Evolutionary conservation across 2,888 invertebrate species (phyloP).

Genomic region (Ochropleura leucogaster): DNA sequence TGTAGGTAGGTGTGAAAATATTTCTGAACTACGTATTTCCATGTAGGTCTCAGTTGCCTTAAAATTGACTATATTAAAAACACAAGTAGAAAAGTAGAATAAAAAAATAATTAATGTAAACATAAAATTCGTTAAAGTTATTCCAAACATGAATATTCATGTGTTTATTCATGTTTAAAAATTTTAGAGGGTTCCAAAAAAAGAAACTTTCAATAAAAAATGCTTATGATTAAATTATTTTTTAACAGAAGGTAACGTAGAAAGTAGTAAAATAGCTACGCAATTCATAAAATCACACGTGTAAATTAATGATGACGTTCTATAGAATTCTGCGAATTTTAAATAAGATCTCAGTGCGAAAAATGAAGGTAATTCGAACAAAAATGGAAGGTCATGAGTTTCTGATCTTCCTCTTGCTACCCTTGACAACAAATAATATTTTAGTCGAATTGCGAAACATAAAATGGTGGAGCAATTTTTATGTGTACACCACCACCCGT

Average conservation of each 20-base stretch:
- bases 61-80: neutral
- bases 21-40: neutral
- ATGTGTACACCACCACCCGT: conserved; percentile 36
- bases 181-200: neutral
- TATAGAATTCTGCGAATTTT: neutral
- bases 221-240: neutral
- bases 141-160: neutral
- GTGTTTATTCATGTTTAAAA: neutral
- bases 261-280: conserved; percentile 26
- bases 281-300: conserved; percentile 56
- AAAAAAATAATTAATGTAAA: neutral
- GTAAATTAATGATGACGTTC: conserved; percentile 26
- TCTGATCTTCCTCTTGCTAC: conserved; percentile 2
- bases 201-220: neutral
- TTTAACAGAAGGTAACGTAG: neutral
- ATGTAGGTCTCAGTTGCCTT: too few species aligned
- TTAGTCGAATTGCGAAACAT: conserved; percentile 70
- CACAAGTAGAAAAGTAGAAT: neutral
- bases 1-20: neutral
- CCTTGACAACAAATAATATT: conserved; percentile 14
- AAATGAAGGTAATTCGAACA: neutral
- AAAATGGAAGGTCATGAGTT: neutral
- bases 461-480: conserved; percentile 69
- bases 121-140: neutral
- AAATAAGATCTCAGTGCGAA: neutral